A percentile compares a stretch with the other conserved stretches of the same genome.
Evolutionary conservation across 2,113 vertebrate species (phyloP).

Genomic region (Elanoides forficatus): DNA sequence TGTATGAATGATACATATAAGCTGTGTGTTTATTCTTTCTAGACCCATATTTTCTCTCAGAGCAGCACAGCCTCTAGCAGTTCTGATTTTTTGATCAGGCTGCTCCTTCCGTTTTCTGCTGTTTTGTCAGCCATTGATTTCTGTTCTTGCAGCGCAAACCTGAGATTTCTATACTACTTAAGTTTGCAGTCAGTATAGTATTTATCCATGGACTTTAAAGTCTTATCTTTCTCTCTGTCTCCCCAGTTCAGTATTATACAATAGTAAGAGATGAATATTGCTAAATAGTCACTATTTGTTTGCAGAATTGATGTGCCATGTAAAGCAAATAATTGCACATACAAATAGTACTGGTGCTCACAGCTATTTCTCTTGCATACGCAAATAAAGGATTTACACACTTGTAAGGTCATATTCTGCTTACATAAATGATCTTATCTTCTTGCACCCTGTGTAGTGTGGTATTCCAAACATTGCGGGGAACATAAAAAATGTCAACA

Average conservation of each 20-base stretch:
- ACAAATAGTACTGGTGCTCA: not conserved
- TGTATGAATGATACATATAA: not conserved
- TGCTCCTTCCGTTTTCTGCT: not conserved
- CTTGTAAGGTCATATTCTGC: conserved; percentile 28
- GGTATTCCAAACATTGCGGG: not conserved
- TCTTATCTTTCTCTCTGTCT: not conserved
- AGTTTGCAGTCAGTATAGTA: not conserved
- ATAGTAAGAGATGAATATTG: conserved; percentile 1
- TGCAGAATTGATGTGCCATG: conserved; percentile 39
- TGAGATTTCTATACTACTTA: not conserved
- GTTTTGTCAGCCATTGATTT: not conserved
- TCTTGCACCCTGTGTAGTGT: not conserved
- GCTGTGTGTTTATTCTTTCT: not conserved
- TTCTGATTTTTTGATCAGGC: not conserved
- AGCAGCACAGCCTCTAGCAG: not conserved
- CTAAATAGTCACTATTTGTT: conserved; percentile 31
- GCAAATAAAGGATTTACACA: conserved; percentile 11
- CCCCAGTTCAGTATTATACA: not conserved
- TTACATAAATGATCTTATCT: conserved; percentile 43
- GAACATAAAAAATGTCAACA: not conserved
- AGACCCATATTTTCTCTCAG: not conserved
- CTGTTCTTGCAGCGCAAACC: not conserved
- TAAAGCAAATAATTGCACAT: conserved; percentile 40
- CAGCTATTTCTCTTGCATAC: conserved; percentile 24
- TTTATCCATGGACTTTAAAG: not conserved